Evolutionary conservation across 2,113 vertebrate genomes (phyloP).

Genomic region (Hippocampus abdominalis): DNA sequence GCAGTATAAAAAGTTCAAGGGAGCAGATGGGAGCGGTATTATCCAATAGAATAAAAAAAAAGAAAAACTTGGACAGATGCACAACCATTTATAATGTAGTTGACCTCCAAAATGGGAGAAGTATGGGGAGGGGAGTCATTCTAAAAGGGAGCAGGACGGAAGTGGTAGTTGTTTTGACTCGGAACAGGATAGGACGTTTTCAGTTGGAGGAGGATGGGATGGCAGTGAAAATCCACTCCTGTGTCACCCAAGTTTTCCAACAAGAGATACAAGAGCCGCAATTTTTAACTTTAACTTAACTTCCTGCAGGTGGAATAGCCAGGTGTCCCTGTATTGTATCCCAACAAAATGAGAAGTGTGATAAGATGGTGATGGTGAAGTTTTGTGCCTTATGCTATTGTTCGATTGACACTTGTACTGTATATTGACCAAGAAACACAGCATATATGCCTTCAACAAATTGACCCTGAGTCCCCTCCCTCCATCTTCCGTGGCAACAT

Average conservation of each 20-base stretch:
- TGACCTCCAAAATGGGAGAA: too few relatives aligned
- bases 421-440: constrained; percentile 41
- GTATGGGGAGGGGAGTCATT: too few relatives aligned
- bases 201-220: too few relatives aligned
- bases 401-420: constrained; percentile 5
- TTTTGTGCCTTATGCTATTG: constrained; percentile 15
- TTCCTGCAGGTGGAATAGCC: not conserved
- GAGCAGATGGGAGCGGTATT: too few relatives aligned
- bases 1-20: too few relatives aligned
- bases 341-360: not conserved
- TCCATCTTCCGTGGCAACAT: constrained; percentile 17
- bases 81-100: too few relatives aligned
- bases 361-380: not conserved
- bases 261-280: not conserved
- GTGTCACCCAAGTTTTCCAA: not conserved
- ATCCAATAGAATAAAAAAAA: too few relatives aligned
- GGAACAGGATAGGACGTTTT: too few relatives aligned
- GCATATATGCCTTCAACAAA: constrained; percentile 21
- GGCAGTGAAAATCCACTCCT: too few relatives aligned
- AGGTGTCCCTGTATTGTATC: not conserved
- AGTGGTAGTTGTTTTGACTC: too few relatives aligned
- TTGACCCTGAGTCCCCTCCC: constrained; percentile 34
- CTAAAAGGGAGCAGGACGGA: too few relatives aligned
- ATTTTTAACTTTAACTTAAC: not conserved
- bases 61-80: too few relatives aligned